phyloP scores from a whole-genome alignment of 2,797 vertebrate species.

The Paedocypris micromegethes region DNA sequence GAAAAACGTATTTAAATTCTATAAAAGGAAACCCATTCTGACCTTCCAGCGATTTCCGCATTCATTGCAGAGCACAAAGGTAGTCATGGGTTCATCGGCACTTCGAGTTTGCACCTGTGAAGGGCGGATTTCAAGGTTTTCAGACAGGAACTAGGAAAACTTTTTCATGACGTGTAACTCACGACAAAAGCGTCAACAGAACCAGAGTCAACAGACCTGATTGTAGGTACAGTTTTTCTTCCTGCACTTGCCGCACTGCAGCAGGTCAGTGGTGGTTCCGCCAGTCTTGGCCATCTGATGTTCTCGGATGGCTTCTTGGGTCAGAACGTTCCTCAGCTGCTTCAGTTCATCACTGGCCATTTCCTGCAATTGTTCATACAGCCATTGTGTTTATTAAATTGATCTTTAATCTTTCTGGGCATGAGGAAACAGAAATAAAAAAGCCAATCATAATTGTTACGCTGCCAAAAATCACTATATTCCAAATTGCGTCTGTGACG shows the following conservation, averaged over 20 bases:
- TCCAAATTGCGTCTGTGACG: too few relatives aligned
- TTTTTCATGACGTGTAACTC: too few relatives aligned
- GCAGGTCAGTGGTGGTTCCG: conserved; percentile 86
- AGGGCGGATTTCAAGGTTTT: conserved; percentile 36
- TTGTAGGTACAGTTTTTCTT: conserved; percentile 98
- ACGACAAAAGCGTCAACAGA: too few relatives aligned
- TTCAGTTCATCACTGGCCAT: conserved; percentile 98
- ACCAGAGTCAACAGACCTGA: conserved; percentile 69
- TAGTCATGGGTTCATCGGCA: conserved; percentile 98
- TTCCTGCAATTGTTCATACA: conserved; percentile 67
- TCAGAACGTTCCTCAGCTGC: conserved; percentile 85
- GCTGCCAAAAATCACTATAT: too few relatives aligned
- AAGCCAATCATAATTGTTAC: too few relatives aligned
- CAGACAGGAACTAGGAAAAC: background rate
- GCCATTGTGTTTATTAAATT: background rate
- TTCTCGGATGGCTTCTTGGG: conserved; percentile 94
- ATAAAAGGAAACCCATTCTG: conserved; percentile 34
- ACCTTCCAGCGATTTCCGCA: conserved; percentile 99
- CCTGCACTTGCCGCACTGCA: conserved; percentile 92
- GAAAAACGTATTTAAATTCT: background rate
- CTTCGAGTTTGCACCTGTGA: conserved; percentile 92
- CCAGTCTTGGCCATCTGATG: conserved; percentile 98
- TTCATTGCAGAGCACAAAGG: conserved; percentile 94
- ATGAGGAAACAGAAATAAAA: too few relatives aligned
- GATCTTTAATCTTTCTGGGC: background rate